Conservation (phyloP, 2,113 vertebrate genomes). For the Carettochelys insculpta region DNA sequence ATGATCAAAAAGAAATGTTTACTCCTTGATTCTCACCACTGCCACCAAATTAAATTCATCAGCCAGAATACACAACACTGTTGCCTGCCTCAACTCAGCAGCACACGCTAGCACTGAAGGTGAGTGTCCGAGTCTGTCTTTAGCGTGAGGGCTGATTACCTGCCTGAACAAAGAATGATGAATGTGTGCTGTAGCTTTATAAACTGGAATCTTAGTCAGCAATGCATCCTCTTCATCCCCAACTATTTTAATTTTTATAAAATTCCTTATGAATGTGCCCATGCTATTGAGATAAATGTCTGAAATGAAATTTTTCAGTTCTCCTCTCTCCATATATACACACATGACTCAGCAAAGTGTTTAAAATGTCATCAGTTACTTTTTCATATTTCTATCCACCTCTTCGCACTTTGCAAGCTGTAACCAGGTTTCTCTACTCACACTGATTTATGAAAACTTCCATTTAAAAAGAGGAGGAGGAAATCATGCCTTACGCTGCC, state of each 20-base stretch:
- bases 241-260: constrained; percentile 52
- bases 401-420: constrained; percentile 72
- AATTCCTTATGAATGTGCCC: constrained; percentile 34
- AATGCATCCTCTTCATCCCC: not conserved
- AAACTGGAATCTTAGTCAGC: not conserved
- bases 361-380: constrained; percentile 79
- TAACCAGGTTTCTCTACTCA: constrained; percentile 69
- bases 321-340: constrained; percentile 21
- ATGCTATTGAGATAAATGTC: constrained; percentile 56
- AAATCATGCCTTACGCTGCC: constrained; percentile 66
- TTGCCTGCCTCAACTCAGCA: not conserved
- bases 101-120: not conserved
- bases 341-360: constrained; percentile 65
- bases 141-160: not conserved
- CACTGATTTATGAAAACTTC: constrained; percentile 76
- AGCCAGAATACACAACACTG: not conserved
- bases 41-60: not conserved
- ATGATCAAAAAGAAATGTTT: not conserved
- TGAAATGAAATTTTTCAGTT: constrained; percentile 58
- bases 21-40: not conserved
- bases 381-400: constrained; percentile 74
- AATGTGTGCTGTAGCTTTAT: not conserved
- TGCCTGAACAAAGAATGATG: not conserved
- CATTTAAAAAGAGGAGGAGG: constrained; percentile 70
- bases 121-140: not conserved